Evolutionary conservation across 1,140 invertebrate species (phyloP), one percentile per base, ranked within the genome.

Genomic region (Dinothrombium tinctorium): DNA sequence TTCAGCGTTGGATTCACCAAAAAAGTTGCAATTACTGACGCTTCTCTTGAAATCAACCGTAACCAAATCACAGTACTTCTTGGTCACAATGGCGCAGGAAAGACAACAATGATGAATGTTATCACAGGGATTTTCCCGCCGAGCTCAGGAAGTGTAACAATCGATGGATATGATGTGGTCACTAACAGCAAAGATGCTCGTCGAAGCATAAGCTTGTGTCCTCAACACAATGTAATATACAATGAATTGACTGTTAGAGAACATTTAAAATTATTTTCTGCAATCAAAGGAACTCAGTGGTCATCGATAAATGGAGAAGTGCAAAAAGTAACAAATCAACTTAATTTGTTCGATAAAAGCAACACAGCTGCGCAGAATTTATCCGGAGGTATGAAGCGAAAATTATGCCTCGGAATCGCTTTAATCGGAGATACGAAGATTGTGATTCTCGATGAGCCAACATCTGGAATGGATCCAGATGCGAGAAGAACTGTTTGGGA

Each of bases 391-490:
- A 80, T 84, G 61, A 81, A 83, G 54, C 60, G 83, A 23, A 83
- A 83, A 50, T 57, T 90, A 1, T 76, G 71, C 26, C 75, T 87
- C 25, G 82, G 76, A n/a, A 76, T 87, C 43, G 82, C 83, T 4
- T 67, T 86, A 21, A 74, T 83, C 45, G 78, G 53, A 14, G 58
- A 53, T 7, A 59, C 58, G 9, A 59, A 46, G 14, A 46, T 29
- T n/a, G 25, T 46, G n/a, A 42, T 50, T 36, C 19, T 42, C 2
- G 43, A 47, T 36, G 43, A 47, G 41, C 56, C 57, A n/a, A 59
- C 57, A 19, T 56, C 57, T 48, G 62, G 60, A 5, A 53, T 64
- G 31, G 69, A 71, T 53, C 69, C 69, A 7, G 62, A 59, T 44
- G 62, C 65, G 4, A 53, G 71, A 23, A 54, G 66, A 44, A 58